phyloP scores from a whole-genome alignment of 2,888 invertebrate species.

The Nephrotoma flavescens region DNA sequence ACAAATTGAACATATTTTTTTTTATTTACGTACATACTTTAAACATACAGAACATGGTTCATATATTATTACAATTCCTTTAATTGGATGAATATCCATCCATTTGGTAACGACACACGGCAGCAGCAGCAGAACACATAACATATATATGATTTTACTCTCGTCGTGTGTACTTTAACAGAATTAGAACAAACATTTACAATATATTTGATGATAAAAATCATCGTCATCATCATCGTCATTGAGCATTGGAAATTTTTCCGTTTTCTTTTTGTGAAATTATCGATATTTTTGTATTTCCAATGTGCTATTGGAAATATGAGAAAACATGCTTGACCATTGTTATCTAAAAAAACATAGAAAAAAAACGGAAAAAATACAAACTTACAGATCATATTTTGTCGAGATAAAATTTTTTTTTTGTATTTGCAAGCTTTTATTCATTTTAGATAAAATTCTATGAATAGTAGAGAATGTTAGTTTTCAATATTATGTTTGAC shows the following conservation, averaged over 20 bases:
- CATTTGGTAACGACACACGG: not conserved
- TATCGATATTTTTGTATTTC: not conserved
- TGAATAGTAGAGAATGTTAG: not conserved
- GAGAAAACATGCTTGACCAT: not conserved
- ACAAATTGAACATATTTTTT: conserved; percentile 1
- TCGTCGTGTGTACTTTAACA: not conserved
- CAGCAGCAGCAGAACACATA: not conserved
- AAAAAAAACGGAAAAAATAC: not conserved
- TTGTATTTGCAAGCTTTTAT: not conserved
- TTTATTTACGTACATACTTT: not conserved
- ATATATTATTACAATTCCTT: not conserved
- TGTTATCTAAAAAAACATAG: not conserved
- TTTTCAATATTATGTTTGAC: not conserved
- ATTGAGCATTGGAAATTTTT: not conserved
- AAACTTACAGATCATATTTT: not conserved
- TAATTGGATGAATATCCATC: not conserved
- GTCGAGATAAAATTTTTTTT: not conserved
- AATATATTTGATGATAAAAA: not conserved
- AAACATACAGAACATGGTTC: not conserved
- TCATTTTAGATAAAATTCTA: not conserved
- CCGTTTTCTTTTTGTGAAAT: not conserved
- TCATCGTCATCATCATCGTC: not conserved
- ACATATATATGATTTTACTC: not conserved
- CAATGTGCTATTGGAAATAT: not conserved
- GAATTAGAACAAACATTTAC: not conserved